Percentiles rank a stretch among this genome's conserved stretches.
These are phyloP conservation scores for Lithobates pipiens DNA, from an alignment of 2,797 vertebrate genomes.

Conservation along the genomic window DNA sequence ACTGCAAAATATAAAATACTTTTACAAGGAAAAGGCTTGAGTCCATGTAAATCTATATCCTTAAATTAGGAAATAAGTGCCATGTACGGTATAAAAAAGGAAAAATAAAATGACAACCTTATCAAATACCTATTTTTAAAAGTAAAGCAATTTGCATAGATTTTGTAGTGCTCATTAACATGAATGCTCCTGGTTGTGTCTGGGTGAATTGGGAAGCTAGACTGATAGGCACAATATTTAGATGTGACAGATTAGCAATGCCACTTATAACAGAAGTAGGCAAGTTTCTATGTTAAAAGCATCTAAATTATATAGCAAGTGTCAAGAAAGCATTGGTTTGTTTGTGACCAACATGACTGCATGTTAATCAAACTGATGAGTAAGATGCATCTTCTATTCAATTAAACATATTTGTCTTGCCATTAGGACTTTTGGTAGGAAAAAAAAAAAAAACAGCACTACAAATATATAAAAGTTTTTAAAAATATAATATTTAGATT, in stretches of 20 bases:
- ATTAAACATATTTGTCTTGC: neutral
- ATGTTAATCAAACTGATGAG: neutral
- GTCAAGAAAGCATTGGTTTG: neutral
- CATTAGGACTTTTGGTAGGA: neutral
- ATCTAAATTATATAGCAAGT: neutral
- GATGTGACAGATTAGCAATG: neutral
- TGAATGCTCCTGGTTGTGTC: neutral
- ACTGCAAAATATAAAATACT: slow-evolving; percentile 21
- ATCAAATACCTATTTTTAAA: neutral
- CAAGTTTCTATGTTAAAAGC: neutral
- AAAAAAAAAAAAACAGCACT: neutral
- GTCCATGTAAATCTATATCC: slow-evolving; percentile 20
- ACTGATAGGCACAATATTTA: slow-evolving; percentile 4
- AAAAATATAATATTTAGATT: slow-evolving; percentile 9
- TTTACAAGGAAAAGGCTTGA: slow-evolving; percentile 19
- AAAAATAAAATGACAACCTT: neutral
- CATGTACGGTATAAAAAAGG: neutral
- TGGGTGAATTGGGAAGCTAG: slow-evolving; percentile 9
- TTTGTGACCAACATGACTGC: neutral
- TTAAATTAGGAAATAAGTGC: slow-evolving; percentile 8
- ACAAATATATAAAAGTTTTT: slow-evolving; percentile 5
- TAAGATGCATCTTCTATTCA: neutral
- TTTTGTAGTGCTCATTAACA: slow-evolving; percentile 32
- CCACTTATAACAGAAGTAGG: neutral
- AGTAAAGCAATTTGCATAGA: slow-evolving; percentile 41